Percentiles rank a stretch among this genome's conserved stretches.
phyloP scores from a whole-genome alignment of 2,113 vertebrate genomes.

The Telmatochromis sp. region DNA sequence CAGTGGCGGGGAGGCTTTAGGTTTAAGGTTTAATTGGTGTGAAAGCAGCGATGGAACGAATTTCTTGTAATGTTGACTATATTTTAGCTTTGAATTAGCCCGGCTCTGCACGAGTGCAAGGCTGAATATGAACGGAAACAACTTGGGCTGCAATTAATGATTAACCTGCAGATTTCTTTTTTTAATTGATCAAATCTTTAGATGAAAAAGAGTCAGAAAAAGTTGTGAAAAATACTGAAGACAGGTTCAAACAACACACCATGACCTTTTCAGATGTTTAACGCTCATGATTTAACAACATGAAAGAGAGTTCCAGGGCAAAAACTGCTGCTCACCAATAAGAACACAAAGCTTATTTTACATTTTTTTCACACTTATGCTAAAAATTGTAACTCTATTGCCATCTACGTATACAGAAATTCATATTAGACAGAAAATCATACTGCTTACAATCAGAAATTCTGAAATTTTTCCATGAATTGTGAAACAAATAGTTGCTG shows the following conservation, averaged over 20 bases:
- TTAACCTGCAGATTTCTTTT: neutral
- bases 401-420: neutral
- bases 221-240: neutral
- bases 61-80: neutral
- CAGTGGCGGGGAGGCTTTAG: slow-evolving; percentile 29
- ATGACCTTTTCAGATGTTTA: neutral
- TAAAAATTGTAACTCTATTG: neutral
- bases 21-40: slow-evolving; percentile 58
- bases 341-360: neutral
- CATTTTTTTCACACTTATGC: neutral
- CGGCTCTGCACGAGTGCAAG: neutral
- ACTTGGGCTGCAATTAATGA: neutral
- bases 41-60: slow-evolving; percentile 28
- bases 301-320: neutral
- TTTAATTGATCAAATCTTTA: neutral
- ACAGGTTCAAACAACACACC: neutral
- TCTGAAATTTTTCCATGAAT: neutral
- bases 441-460: neutral
- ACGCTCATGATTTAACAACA: neutral
- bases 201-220: neutral
- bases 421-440: neutral
- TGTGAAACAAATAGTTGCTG: neutral
- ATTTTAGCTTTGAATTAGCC: neutral
- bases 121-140: neutral
- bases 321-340: neutral